A percentile compares a stretch with the other conserved stretches of the same genome.
These are phyloP conservation scores for Tiliqua scincoides DNA, from an alignment of 2,113 vertebrate genomes.

Conservation along the genomic window DNA sequence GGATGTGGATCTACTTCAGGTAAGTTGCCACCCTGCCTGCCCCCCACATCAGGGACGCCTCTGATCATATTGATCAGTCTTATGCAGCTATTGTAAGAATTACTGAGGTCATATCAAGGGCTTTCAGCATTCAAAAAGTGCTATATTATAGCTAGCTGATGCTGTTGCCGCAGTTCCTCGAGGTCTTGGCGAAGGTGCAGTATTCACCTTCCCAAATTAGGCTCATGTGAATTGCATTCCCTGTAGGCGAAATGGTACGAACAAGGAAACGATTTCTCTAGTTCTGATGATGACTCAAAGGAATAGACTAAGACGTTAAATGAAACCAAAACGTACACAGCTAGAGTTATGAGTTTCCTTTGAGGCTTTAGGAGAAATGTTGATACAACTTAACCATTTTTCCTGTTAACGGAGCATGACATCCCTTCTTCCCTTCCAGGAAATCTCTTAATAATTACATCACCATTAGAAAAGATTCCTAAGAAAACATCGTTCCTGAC, in stretches of 20 bases:
- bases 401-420: neutral
- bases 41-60: neutral
- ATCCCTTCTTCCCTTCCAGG: neutral
- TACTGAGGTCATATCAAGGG: neutral
- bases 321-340: neutral
- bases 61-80: neutral
- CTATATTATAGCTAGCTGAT: neutral
- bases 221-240: neutral
- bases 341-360: neutral
- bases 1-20: too few relatives aligned
- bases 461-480: neutral
- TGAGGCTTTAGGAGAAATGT: neutral
- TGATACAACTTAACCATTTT: accelerated
- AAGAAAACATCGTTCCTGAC: neutral
- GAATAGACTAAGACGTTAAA: neutral
- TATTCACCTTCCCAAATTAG: accelerated
- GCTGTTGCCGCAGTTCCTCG: neutral
- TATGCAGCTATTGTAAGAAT: neutral
- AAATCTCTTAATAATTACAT: neutral
- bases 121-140: neutral
- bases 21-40: too few relatives aligned
- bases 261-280: neutral
- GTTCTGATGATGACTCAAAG: neutral
- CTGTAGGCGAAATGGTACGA: conserved; percentile 9
- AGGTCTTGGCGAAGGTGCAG: accelerated